A percentile compares a stretch with the other conserved stretches of the same genome.
Evolutionary conservation across 1,140 invertebrate genomes (phyloP).

Genomic region (Globodera ellingtonae): DNA sequence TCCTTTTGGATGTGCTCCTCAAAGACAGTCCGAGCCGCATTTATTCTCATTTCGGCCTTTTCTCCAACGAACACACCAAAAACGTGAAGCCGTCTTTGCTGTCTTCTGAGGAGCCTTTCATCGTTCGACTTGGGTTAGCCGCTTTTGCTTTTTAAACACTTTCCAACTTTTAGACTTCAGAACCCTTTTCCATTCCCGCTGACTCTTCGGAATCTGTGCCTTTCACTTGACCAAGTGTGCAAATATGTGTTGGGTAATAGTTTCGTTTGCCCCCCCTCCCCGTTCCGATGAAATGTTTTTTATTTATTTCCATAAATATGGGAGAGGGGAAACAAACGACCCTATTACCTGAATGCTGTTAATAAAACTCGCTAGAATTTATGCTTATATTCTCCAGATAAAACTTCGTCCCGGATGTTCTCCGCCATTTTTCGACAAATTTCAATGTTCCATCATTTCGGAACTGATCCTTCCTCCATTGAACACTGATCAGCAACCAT

Average conservation of each 20-base stretch:
- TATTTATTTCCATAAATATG: not conserved
- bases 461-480: not conserved
- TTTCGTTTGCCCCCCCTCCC: no score
- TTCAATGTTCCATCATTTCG: not conserved
- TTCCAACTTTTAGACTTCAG: not conserved
- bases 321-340: not conserved
- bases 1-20: not conserved
- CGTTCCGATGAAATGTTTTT: not conserved
- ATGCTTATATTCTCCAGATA: not conserved
- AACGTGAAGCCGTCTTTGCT: not conserved
- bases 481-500: not conserved
- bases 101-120: not conserved
- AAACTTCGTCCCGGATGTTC: not conserved
- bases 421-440: not conserved
- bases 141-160: not conserved
- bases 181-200: constrained; percentile 1
- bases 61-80: not conserved
- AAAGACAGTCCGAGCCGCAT: not conserved
- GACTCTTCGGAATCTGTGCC: not conserved
- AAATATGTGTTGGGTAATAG: no score
- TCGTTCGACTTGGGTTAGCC: not conserved
- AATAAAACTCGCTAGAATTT: not conserved
- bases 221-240: constrained; percentile 5
- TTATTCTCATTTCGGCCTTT: constrained; percentile 7
- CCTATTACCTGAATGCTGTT: not conserved